Percentiles rank a stretch among this genome's conserved stretches.
Evolutionary conservation across 2,113 vertebrate species (phyloP).

Genomic region (Hyla sarda): DNA sequence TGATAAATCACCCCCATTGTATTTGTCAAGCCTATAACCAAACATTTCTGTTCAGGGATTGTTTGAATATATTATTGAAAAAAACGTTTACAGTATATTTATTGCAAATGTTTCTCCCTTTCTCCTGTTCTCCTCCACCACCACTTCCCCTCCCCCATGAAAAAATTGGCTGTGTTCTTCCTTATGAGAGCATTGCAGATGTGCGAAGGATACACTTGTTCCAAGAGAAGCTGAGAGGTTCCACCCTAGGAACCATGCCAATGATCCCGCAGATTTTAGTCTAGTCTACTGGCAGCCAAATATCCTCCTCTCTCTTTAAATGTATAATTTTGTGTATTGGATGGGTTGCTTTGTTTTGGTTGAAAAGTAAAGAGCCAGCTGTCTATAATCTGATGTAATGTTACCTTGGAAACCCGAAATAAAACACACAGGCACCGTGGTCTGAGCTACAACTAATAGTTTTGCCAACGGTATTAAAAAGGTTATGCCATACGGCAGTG

Average conservation of each 20-base stretch:
- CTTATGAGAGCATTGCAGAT: slow-evolving; percentile 77
- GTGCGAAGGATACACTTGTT: slow-evolving; percentile 75
- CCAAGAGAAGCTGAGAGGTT: slow-evolving; percentile 68
- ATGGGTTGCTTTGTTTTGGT: slow-evolving; percentile 79
- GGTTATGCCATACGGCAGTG: slow-evolving; percentile 75
- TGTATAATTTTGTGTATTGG: slow-evolving; percentile 66
- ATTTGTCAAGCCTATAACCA: not conserved
- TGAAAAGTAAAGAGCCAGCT: slow-evolving; percentile 81
- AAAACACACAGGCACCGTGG: slow-evolving; percentile 79
- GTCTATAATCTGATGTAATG: slow-evolving; percentile 85
- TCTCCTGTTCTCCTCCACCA: slow-evolving; percentile 44
- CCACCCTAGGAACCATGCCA: slow-evolving; percentile 67
- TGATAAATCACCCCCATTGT: not conserved
- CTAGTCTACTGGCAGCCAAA: slow-evolving; percentile 65
- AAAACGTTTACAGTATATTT: not conserved
- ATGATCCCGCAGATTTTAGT: slow-evolving; percentile 64
- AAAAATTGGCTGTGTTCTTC: slow-evolving; percentile 69
- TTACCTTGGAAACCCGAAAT: slow-evolving; percentile 80
- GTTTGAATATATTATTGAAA: not conserved
- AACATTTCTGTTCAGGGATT: not conserved
- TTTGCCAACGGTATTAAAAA: slow-evolving; percentile 81
- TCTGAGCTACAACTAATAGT: slow-evolving; percentile 76
- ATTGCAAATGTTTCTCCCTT: slow-evolving; percentile 30
- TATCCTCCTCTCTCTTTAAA: slow-evolving; percentile 69
- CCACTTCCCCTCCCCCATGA: slow-evolving; percentile 12